These are phyloP conservation scores for Synergus gifuensis DNA, from an alignment of 2,888 invertebrate species.

Conservation along the genomic window DNA sequence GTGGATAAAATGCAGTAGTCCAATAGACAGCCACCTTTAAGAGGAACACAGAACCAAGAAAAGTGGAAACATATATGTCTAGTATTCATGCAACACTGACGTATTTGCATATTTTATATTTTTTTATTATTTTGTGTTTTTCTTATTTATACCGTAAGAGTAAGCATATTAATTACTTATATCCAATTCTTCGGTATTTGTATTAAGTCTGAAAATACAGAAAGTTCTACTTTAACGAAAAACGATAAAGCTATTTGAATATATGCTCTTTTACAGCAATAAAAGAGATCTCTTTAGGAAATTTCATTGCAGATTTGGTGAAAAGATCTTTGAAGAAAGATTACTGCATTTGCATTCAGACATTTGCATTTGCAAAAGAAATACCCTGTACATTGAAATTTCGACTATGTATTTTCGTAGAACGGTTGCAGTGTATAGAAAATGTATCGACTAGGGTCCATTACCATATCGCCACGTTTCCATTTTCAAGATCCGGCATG, in stretches of 20 bases:
- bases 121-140: not conserved
- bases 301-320: not conserved
- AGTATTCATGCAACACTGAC: conserved; percentile 17
- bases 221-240: not conserved
- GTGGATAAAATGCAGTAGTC: conserved; percentile 27
- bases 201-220: not conserved
- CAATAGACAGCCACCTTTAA: conserved; percentile 39
- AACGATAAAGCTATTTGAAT: not conserved
- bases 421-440: conserved; percentile 18
- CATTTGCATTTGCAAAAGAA: not conserved
- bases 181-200: not conserved
- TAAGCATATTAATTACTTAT: no score
- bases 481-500: conserved; percentile 64
- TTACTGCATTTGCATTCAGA: not conserved
- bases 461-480: conserved; percentile 69
- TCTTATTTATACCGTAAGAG: not conserved
- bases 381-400: not conserved
- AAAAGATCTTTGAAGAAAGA: not conserved
- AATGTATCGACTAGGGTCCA: conserved; percentile 55
- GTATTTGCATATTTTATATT: conserved; percentile 19
- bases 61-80: conserved; percentile 27
- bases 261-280: not conserved
- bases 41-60: conserved; percentile 28
- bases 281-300: not conserved
- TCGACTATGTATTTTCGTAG: conserved; percentile 5